Conservation (phyloP, 2,113 vertebrate species). For the Myxocyprinus asiaticus region DNA sequence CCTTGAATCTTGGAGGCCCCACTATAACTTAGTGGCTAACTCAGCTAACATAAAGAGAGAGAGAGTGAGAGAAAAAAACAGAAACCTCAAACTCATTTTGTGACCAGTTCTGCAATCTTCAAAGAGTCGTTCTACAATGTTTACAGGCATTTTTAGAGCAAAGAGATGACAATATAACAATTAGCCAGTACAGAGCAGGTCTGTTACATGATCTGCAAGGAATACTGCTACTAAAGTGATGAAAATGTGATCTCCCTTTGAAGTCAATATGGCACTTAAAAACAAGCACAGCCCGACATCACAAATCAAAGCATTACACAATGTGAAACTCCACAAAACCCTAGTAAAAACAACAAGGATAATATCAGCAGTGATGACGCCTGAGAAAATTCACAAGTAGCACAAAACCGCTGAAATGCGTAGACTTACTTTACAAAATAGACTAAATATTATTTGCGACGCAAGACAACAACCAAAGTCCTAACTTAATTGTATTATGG, state of each 20-base stretch:
- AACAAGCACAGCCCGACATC: constrained; percentile 12
- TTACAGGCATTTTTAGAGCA: constrained; percentile 7
- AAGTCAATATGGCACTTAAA: constrained; percentile 45
- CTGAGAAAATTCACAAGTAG: neutral
- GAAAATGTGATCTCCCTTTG: constrained; percentile 40
- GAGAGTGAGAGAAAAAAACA: neutral
- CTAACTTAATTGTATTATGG: neutral
- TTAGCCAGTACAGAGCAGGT: constrained; percentile 1
- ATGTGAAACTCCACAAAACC: constrained; percentile 14
- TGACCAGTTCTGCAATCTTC: constrained; percentile 8
- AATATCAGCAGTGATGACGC: neutral
- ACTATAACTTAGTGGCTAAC: neutral
- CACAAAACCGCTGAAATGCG: neutral
- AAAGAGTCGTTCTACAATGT: constrained; percentile 11
- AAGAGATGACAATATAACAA: constrained; percentile 26
- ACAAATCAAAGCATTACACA: constrained; percentile 36
- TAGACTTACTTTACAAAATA: neutral
- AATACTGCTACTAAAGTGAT: constrained; percentile 36
- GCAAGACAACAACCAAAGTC: no score
- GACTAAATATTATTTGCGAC: no score
- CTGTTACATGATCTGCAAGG: constrained; percentile 45
- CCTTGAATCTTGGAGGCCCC: constrained; percentile 24
- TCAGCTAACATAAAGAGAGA: constrained; percentile 1
- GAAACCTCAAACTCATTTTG: constrained; percentile 28
- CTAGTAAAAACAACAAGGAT: constrained; percentile 4